Conservation (phyloP, 2,888 invertebrate species). For the Fissipunctia ypsillon region DNA sequence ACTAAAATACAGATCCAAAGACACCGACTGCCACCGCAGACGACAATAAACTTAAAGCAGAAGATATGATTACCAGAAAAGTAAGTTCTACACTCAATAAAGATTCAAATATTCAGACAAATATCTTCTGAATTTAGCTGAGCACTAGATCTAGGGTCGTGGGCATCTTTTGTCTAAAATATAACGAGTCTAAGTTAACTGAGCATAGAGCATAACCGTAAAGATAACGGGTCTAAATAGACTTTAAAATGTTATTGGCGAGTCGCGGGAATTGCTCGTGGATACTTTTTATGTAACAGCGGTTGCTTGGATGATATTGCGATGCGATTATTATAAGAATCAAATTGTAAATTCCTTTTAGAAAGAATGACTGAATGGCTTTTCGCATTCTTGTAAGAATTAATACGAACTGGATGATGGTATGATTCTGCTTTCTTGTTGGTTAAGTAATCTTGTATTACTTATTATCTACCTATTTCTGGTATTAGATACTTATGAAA, state of each 20-base stretch:
- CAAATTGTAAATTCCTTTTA: slow-evolving; percentile 2
- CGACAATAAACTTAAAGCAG: background rate
- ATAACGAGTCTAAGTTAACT: slow-evolving; percentile 61
- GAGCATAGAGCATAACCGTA: slow-evolving; percentile 69
- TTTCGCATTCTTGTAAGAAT: slow-evolving; percentile 6
- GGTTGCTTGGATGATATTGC: slow-evolving; percentile 21
- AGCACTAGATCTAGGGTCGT: slow-evolving; percentile 58
- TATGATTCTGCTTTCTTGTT: background rate
- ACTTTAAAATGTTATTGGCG: slow-evolving; percentile 78
- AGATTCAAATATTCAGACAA: slow-evolving; percentile 16
- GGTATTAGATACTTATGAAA: too few species aligned
- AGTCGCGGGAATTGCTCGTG: slow-evolving; percentile 56
- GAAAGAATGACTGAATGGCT: background rate
- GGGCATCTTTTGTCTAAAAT: slow-evolving; percentile 71
- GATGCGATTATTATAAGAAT: background rate
- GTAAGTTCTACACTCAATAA: slow-evolving; percentile 33
- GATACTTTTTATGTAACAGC: slow-evolving; percentile 52
- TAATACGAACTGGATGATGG: background rate
- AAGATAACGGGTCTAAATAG: slow-evolving; percentile 74
- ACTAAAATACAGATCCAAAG: too few species aligned
- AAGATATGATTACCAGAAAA: background rate
- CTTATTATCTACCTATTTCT: background rate
- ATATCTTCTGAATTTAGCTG: slow-evolving; percentile 48
- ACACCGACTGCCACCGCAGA: too few species aligned
- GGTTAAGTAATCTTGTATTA: background rate